Conservation (phyloP, 2,888 invertebrate genomes). For the Amblyteles armatorius region DNA sequence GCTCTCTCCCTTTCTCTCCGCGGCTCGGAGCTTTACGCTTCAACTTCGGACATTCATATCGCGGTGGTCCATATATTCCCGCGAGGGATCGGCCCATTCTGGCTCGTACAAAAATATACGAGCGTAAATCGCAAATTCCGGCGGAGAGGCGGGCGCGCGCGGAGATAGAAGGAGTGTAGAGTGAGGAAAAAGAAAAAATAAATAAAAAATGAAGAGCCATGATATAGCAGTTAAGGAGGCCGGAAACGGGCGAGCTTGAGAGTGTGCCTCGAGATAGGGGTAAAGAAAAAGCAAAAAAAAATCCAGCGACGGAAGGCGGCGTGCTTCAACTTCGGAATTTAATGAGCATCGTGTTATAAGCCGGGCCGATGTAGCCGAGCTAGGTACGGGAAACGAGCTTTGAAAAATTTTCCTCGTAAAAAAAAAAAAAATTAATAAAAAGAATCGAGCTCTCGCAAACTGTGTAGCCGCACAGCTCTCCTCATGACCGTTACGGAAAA, state of each 20-base stretch:
- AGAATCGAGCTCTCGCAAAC: slow-evolving; percentile 10
- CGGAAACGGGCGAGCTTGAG: slow-evolving; percentile 51
- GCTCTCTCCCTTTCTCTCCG: background rate
- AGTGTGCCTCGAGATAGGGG: slow-evolving; percentile 16
- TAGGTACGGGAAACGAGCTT: background rate
- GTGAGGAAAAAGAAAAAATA: slow-evolving; percentile 11
- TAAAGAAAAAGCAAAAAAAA: slow-evolving; percentile 9
- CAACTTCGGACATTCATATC: slow-evolving; percentile 56
- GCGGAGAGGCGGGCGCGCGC: slow-evolving; percentile 8
- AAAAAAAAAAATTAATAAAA: background rate
- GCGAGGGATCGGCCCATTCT: slow-evolving; percentile 22
- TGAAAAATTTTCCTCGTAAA: slow-evolving; percentile 25
- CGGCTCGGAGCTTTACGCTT: background rate
- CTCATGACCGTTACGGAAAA: background rate
- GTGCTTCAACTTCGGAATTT: slow-evolving; percentile 51
- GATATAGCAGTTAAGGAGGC: slow-evolving; percentile 39
- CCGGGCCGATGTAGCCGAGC: slow-evolving; percentile 30
- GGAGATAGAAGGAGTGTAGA: background rate
- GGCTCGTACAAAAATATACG: slow-evolving; percentile 43
- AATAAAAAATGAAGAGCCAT: background rate
- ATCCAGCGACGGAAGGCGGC: slow-evolving; percentile 15
- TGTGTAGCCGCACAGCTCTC: background rate
- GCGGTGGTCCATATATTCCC: slow-evolving; percentile 30
- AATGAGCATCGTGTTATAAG: slow-evolving; percentile 59
- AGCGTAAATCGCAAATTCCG: slow-evolving; percentile 51